Evolutionary conservation across 2,888 invertebrate species (phyloP).

Genomic region (Rhaphigaster nebulosa): DNA sequence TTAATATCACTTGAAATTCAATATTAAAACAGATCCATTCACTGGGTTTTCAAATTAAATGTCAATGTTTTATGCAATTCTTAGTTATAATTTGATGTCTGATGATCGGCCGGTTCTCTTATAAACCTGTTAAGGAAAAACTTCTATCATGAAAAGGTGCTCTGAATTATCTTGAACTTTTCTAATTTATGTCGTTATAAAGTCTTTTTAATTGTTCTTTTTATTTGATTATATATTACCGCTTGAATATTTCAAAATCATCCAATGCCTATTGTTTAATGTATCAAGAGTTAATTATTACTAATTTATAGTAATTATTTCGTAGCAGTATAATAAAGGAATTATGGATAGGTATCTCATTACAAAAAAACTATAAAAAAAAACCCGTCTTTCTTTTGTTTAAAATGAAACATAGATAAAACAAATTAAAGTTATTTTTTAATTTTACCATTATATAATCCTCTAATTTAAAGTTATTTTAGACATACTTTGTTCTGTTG

Average conservation of each 20-base stretch:
- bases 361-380: no score
- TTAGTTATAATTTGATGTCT: not conserved
- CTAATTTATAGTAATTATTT: no score
- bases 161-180: not conserved
- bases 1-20: not conserved
- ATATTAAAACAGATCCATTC: not conserved
- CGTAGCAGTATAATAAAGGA: no score
- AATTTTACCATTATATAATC: no score
- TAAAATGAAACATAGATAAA: not conserved
- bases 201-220: not conserved
- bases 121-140: not conserved
- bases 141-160: not conserved
- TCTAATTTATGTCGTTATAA: slow-evolving; percentile 14
- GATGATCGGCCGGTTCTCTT: not conserved
- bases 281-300: no score
- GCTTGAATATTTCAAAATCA: not conserved
- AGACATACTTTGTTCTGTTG: no score
- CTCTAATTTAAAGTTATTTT: no score
- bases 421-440: no score
- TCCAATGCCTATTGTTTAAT: not conserved
- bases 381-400: no score
- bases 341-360: no score
- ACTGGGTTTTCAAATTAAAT: not conserved
- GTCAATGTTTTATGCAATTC: not conserved
- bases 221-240: not conserved